phyloP scores from a whole-genome alignment of 2,888 invertebrate genomes.

The Serrognathus titanus region DNA sequence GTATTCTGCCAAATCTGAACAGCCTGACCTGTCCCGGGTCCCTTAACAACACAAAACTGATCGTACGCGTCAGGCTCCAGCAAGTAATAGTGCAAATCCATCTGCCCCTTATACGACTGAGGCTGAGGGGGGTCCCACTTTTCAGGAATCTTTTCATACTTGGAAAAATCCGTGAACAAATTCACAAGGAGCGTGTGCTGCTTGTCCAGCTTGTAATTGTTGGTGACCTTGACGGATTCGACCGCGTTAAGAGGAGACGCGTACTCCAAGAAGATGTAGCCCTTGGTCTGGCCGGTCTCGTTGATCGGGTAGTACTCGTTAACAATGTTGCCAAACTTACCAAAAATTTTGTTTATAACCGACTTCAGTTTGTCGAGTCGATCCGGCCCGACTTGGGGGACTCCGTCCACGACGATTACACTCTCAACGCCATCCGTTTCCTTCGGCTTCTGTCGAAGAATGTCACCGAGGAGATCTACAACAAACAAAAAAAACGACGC shows the following conservation, averaged over 20 bases:
- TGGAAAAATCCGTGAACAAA: conserved; percentile 92
- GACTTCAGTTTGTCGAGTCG: conserved; percentile 88
- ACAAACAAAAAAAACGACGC: conserved; percentile 47
- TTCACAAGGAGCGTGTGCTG: conserved; percentile 92
- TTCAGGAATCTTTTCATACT: conserved; percentile 86
- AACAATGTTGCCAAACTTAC: conserved; percentile 82
- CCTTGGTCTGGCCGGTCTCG: conserved; percentile 82
- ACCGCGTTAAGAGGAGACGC: conserved; percentile 77
- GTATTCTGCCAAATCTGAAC: conserved; percentile 87
- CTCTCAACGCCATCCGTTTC: conserved; percentile 96
- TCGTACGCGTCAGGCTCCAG: conserved; percentile 94
- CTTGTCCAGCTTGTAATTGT: conserved; percentile 94
- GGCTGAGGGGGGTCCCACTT: conserved; percentile 91
- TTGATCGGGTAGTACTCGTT: conserved; percentile 85
- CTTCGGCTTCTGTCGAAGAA: conserved; percentile 83
- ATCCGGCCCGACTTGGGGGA: conserved; percentile 90
- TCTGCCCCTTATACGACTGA: conserved; percentile 86
- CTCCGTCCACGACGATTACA: conserved; percentile 93
- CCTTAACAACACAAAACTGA: conserved; percentile 88
- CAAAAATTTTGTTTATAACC: conserved; percentile 87
- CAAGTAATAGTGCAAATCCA: conserved; percentile 89
- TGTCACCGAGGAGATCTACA: conserved; percentile 87
- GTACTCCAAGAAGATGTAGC: conserved; percentile 92
- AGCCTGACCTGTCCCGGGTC: conserved; percentile 70
- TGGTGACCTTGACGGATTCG: conserved; percentile 83